Base-by-base conservation (phyloP, 2,797 vertebrate species). In the Mycteria americana region DNA sequence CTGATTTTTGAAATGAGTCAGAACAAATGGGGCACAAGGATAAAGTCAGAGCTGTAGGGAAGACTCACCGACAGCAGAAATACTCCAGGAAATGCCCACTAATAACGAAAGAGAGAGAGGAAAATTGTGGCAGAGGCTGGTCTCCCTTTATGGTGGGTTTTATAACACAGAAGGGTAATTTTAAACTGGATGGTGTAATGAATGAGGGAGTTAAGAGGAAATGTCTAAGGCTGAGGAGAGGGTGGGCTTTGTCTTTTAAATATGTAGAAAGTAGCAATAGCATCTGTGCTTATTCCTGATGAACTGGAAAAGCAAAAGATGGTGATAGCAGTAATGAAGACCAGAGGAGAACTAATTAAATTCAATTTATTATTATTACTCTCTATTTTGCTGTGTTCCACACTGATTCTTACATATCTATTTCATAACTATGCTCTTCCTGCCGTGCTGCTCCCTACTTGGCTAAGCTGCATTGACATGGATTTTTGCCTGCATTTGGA, bases 341-440 rank as follows among this genome's bases (percentile, higher is more conserved):
- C 53, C 75, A 85, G 78, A 89, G 86, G 54, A 95, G 62, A 89
- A 84, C 62, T 84, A 92, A 96, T 92, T 96, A 95, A 89, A 93
- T 88, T 81, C 76, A 88, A 91, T 96, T 95, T 93, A 95, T 95
- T 96, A 82, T 91, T 91, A 89, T 79, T 94, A 74, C 60, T 88
- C 51, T 78, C 54, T 73, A 15, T 92, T 93, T 91, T 87, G 62
- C 65, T 0, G 0, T 50, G 60, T 64, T 87, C 53, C 70, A 89
- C 1, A 3, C 37, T 70, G 90, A 83, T 87, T 92, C 68, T 87
- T 93, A 74, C n/a, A 25, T 15, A 73, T 68, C 63, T 91, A 18
- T 59, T 93, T 67, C 60, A 78, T 86, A 94, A 84, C 59, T 18
- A 7, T 11, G 39, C n/a, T 73, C 35, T 70, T 70, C 65, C 67